These are phyloP conservation scores for Adineta ricciae DNA, from an alignment of 2,888 invertebrate genomes.

Conservation along the genomic window DNA sequence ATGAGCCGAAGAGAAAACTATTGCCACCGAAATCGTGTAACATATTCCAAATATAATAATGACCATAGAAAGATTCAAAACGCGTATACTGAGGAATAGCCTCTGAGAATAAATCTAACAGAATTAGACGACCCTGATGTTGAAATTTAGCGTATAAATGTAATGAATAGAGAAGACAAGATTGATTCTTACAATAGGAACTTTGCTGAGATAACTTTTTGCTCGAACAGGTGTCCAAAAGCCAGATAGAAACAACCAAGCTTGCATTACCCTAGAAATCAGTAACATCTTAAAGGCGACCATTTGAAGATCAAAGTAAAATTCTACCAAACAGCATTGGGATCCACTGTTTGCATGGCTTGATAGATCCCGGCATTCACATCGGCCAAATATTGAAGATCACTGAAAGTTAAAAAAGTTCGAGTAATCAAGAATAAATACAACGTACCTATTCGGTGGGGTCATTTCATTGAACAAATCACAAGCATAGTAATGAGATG, in stretches of 20 bases:
- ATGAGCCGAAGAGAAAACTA: constrained; percentile 74
- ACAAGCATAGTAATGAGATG: constrained; percentile 69
- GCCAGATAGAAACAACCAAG: constrained; percentile 65
- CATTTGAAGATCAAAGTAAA: no score
- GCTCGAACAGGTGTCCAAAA: constrained; percentile 64
- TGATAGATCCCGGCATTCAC: constrained; percentile 64
- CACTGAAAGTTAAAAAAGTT: constrained; percentile 39
- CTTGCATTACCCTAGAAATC: constrained; percentile 63
- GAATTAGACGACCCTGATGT: constrained; percentile 65
- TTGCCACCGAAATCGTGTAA: constrained; percentile 90
- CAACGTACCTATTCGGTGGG: constrained; percentile 55
- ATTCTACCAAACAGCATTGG: constrained; percentile 67
- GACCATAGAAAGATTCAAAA: constrained; percentile 73
- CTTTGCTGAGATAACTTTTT: constrained; percentile 65
- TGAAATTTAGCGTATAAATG: neutral
- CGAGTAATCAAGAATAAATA: no score
- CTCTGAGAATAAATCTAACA: constrained; percentile 80
- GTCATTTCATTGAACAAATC: constrained; percentile 86
- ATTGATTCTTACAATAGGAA: constrained; percentile 56
- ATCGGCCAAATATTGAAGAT: constrained; percentile 57
- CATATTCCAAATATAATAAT: constrained; percentile 93
- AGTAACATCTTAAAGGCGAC: neutral
- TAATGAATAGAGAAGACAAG: neutral
- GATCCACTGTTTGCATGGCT: constrained; percentile 63
- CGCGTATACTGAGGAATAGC: constrained; percentile 67